phyloP scores from a whole-genome alignment of 23 tunicate genomes.

The Trididemnum nubilum region DNA sequence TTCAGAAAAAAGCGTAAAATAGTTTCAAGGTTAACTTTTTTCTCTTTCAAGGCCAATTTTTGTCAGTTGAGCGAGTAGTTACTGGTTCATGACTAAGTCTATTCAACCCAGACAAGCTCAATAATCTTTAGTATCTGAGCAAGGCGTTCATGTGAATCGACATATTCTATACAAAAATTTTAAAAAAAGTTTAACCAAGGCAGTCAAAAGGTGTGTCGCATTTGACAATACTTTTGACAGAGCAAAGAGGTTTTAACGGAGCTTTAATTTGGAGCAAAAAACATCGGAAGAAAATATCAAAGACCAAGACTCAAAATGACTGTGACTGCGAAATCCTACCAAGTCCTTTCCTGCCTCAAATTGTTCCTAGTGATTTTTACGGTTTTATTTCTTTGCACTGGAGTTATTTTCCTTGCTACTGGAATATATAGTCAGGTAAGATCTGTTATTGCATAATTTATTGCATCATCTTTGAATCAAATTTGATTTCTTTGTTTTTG shows the following conservation, averaged over 20 bases:
- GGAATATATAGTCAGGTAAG: conserved; percentile 66
- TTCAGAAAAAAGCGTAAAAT: no score
- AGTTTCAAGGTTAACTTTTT: no score
- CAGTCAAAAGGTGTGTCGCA: neutral
- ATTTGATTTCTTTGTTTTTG: neutral
- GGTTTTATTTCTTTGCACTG: conserved; percentile 47
- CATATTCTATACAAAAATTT: no score
- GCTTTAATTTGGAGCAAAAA: no score
- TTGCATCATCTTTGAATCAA: neutral
- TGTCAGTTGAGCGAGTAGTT: neutral
- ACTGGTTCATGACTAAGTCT: no score
- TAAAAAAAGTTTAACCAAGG: no score
- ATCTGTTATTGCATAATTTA: neutral
- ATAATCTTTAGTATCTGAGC: no score
- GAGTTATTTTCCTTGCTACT: conserved; percentile 54
- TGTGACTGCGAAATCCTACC: conserved; percentile 50
- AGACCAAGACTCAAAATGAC: conserved; percentile 20
- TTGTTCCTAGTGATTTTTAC: conserved; percentile 44
- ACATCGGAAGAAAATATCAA: no score
- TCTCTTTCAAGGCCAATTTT: neutral
- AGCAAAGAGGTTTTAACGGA: no score
- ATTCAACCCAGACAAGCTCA: no score
- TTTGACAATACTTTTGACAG: neutral
- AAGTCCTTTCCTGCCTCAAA: conserved; percentile 51
- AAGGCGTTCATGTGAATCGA: no score